These are phyloP conservation scores for Amphiprion percula DNA, from an alignment of 2,113 vertebrate species.

Conservation along the genomic window DNA sequence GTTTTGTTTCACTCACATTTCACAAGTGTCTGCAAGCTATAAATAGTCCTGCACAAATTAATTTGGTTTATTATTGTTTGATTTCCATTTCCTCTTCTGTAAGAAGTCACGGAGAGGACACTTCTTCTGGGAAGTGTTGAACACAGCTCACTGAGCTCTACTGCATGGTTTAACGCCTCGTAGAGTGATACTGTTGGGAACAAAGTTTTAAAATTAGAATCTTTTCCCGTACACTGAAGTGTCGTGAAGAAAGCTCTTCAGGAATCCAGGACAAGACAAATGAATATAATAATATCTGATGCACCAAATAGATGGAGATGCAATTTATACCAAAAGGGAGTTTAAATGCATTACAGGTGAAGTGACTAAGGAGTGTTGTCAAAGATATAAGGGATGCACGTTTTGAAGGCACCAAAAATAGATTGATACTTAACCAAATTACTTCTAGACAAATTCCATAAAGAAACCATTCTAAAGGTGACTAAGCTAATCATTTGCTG, in stretches of 20 bases:
- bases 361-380: not conserved
- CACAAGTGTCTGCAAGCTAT: slow-evolving; percentile 50
- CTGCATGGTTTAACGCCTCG: slow-evolving; percentile 45
- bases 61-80: slow-evolving; percentile 66
- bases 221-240: slow-evolving; percentile 14
- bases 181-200: slow-evolving; percentile 53
- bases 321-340: slow-evolving; percentile 1
- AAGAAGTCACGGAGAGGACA: slow-evolving; percentile 71
- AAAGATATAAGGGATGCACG: not conserved
- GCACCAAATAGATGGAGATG: not conserved
- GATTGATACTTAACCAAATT: not conserved
- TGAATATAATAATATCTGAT: slow-evolving; percentile 10
- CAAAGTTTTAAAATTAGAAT: slow-evolving; percentile 56
- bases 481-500: slow-evolving; percentile 3
- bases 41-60: slow-evolving; percentile 52
- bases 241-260: slow-evolving; percentile 40
- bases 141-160: slow-evolving; percentile 57
- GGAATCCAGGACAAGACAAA: slow-evolving; percentile 31
- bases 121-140: slow-evolving; percentile 52
- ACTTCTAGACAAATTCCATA: not conserved
- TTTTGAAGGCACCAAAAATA: not conserved
- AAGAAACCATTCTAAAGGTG: not conserved
- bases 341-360: slow-evolving; percentile 1
- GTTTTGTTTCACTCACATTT: slow-evolving; percentile 54
- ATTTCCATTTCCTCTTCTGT: slow-evolving; percentile 56